A percentile compares a stretch with the other conserved stretches of the same genome.
Conservation (phyloP, 2,888 invertebrate species). For the Bembecia ichneumoniformis region DNA sequence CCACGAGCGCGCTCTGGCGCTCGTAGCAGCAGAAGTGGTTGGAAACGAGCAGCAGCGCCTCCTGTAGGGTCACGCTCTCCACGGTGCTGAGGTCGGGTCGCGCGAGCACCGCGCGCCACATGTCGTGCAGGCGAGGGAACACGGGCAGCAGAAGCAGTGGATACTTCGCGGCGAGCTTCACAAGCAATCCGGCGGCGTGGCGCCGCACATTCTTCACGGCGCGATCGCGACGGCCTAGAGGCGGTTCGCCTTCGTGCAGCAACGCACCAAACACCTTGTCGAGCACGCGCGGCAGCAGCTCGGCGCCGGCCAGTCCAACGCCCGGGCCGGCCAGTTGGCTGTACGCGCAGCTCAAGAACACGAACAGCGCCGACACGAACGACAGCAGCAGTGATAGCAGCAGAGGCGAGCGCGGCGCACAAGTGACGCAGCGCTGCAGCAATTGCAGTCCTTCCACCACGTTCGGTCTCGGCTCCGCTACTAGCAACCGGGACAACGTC, state of each 20-base stretch:
- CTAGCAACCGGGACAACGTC: slow-evolving; percentile 83
- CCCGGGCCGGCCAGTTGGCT: slow-evolving; percentile 78
- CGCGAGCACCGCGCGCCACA: slow-evolving; percentile 79
- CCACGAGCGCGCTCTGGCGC: slow-evolving; percentile 71
- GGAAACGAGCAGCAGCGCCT: slow-evolving; percentile 85
- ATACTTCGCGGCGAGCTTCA: slow-evolving; percentile 90
- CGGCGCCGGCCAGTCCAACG: slow-evolving; percentile 52
- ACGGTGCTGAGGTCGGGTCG: slow-evolving; percentile 83
- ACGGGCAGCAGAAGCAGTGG: slow-evolving; percentile 87
- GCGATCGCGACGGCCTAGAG: slow-evolving; percentile 76
- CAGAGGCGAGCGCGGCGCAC: slow-evolving; percentile 84
- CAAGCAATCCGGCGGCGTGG: slow-evolving; percentile 91
- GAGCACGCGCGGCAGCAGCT: slow-evolving; percentile 81
- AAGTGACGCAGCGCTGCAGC: slow-evolving; percentile 82
- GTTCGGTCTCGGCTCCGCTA: slow-evolving; percentile 79
- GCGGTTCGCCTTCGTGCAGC: slow-evolving; percentile 77
- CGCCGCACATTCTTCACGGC: slow-evolving; percentile 88
- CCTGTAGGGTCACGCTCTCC: slow-evolving; percentile 86
- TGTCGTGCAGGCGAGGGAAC: slow-evolving; percentile 86
- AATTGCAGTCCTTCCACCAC: slow-evolving; percentile 83
- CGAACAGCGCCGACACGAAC: slow-evolving; percentile 91
- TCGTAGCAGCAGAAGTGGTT: slow-evolving; percentile 93
- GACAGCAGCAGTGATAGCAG: slow-evolving; percentile 89
- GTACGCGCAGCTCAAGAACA: slow-evolving; percentile 90
- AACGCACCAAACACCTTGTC: slow-evolving; percentile 91